Base-by-base conservation (phyloP, 2,888 invertebrate species). In the Aleiodes leptofemur region DNA sequence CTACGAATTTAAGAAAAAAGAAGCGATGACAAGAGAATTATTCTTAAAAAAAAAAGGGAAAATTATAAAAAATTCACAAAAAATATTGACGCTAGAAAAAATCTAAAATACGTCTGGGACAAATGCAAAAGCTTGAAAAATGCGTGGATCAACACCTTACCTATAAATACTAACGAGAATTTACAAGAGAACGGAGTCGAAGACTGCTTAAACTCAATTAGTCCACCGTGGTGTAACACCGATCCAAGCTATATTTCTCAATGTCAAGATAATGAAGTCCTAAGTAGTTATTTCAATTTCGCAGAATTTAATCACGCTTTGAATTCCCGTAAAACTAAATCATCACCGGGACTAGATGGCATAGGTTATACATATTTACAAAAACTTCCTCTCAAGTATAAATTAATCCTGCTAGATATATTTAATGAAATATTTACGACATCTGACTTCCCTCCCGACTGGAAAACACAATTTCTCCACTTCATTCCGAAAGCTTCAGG, bases 401-500 rank as follows among this genome's bases (percentile, higher is more conserved):
- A 78, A 66, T 38, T 79, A 3, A 51, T 78, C 9, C 48, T 79
- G 7, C 14, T 79, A 9, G 79, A 79, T 51, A 78, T 79, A n/a
- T 75, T 77, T 9, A 79, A 80, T 34, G 75, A 77, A 69, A 68
- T 78, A 16, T 77, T 69, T 48, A 13, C 56, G 8, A 43, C 48
- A 0, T 55, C 57, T 9, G 55, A 38, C 5, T 76, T 59, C 50
- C 77, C 78, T 6, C 3, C 7, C 6, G 69, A 56, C 16, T 77
- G 80, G 79, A 66, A 34, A 1, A 23, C 75, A 16, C 14, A 57
- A 8, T 78, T 59, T 48, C 38, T 80, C 9, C 76, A 78, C n/a
- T 82, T 81, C 38, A 76, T 81, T 0, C 43, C 73, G 7, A 82
- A 81, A 75, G 7, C 74, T 0, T 70, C 79, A 38, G 76, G 76